A percentile compares a stretch with the other conserved stretches of the same genome.
These are phyloP conservation scores for Morpho deidamia DNA, from an alignment of 2,888 invertebrate genomes.

Conservation along the genomic window DNA sequence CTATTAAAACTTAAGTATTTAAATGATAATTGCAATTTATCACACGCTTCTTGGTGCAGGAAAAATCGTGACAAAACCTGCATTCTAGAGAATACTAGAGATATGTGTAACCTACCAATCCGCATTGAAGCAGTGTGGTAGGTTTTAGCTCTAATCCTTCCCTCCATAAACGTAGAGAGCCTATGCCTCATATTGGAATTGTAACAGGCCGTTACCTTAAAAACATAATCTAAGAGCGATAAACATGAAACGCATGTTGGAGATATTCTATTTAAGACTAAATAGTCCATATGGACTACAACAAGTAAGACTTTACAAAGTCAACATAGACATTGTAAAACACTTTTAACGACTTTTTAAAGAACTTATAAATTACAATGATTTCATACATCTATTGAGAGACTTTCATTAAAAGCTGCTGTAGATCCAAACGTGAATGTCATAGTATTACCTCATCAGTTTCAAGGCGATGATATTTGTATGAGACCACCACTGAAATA, in stretches of 20 bases:
- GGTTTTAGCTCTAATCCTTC: too few relatives aligned
- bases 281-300: background rate
- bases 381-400: background rate
- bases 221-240: conserved; percentile 1
- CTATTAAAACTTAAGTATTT: too few relatives aligned
- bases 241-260: background rate
- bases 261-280: background rate
- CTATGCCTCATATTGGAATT: too few relatives aligned
- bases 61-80: too few relatives aligned
- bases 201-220: too few relatives aligned
- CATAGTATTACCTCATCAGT: background rate
- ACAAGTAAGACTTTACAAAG: background rate
- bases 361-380: background rate
- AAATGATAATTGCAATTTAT: too few relatives aligned
- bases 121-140: too few relatives aligned
- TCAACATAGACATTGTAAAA: too few relatives aligned
- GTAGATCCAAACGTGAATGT: background rate
- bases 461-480: background rate
- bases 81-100: too few relatives aligned
- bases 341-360: background rate
- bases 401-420: background rate
- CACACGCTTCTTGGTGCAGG: too few relatives aligned
- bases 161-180: too few relatives aligned
- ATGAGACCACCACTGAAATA: background rate
- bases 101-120: too few relatives aligned